phyloP scores from a whole-genome alignment of 2,113 vertebrate genomes.

The Tringa solitaria region DNA sequence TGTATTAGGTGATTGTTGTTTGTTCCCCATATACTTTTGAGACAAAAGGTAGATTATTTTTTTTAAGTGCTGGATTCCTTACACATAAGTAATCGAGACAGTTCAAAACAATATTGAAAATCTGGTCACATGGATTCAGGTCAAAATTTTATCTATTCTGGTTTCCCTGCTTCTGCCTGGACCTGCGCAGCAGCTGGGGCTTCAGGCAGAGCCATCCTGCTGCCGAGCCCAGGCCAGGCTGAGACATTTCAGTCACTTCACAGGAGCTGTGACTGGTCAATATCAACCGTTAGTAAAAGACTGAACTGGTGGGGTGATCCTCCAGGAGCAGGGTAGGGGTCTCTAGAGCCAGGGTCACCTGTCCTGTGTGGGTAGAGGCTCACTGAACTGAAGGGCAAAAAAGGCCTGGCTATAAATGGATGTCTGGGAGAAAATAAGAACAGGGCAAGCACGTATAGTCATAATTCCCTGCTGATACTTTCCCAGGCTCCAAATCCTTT shows the following conservation, averaged over 20 bases:
- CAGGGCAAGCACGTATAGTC: not conserved
- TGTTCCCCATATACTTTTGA: not conserved
- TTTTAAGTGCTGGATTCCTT: not conserved
- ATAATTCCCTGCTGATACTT: not conserved
- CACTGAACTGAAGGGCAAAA: not conserved
- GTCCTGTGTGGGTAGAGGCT: rapidly evolving
- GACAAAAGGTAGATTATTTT: not conserved
- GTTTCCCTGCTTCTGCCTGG: not conserved
- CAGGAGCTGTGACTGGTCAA: not conserved
- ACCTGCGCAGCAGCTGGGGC: not conserved
- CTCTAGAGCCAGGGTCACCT: not conserved
- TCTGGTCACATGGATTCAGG: not conserved
- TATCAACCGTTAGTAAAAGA: not conserved
- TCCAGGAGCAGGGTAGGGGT: not conserved
- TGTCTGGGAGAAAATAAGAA: not conserved
- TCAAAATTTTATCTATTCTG: not conserved
- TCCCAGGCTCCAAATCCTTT: not conserved
- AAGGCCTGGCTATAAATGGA: not conserved
- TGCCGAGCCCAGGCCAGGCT: not conserved
- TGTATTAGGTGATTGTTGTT: not conserved
- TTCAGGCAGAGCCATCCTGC: not conserved
- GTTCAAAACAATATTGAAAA: not conserved
- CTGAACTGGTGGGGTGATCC: not conserved
- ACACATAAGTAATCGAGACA: not conserved
- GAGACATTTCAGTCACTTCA: not conserved